Base-by-base conservation (phyloP, 2,113 vertebrate species). In the Hymenochirus boettgeri region DNA sequence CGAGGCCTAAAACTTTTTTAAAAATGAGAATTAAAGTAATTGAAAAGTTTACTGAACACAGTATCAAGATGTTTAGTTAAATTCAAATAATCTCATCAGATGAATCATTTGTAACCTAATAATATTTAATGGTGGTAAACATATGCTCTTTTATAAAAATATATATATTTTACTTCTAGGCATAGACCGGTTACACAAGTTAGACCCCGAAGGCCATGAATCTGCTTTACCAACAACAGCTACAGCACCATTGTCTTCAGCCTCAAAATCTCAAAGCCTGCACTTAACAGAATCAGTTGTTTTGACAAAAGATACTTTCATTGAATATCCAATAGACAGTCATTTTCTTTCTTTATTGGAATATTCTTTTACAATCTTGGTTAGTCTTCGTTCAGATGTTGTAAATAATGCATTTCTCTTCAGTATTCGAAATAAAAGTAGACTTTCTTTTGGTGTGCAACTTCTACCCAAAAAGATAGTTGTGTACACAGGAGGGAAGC, bases 391-490 rank as follows among this genome's bases (percentile, higher is more conserved):
- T 77, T 94, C 94, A 70, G 84, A 89, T 80, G 83, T 78, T 80
- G 80, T 81, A 71, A 93, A 92, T 76, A 94, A 95, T 76, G 94
- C 95, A 69, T 99, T 99, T 80, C 83, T 99, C 80, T 92, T 99
- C 83, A 94, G 90, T 78, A 74, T 99, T 73, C 90, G 81, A 77
- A 89, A 79, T 70, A 87, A 80, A 80, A 90, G 85, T 74, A 83
- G 83, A 71, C 85, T 99, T 72, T 91, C 82, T 61, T 90, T 99
- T 70, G 96, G 94, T 74, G 78, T 99, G 13, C 95, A 99, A 72
- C 83, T 99, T 57, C 83, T 96, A 15, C 91, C 91, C 0, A 88
- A 78, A 65, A 90, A 91, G 74, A 75, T 99, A 75, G 89, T 79
- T 1, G 89, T 99, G 3, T 74, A 95, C 71, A 81, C 84, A 7